A percentile compares a stretch with the other conserved stretches of the same genome.
These are phyloP conservation scores for Hydrozoanthus tunicans DNA, from an alignment of 64 coral and sea anemone genomes.

Conservation along the genomic window DNA sequence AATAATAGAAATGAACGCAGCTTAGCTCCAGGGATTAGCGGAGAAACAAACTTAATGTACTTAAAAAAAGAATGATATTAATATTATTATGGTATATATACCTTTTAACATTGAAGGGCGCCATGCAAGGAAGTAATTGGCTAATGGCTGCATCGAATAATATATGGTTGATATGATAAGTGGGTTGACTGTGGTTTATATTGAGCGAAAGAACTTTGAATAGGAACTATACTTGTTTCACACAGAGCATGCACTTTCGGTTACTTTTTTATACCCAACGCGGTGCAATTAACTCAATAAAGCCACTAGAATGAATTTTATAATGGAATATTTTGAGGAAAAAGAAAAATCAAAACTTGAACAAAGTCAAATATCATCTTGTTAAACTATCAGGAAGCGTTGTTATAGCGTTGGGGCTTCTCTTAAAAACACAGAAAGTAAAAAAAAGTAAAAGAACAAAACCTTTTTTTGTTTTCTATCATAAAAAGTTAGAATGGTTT, in stretches of 20 bases:
- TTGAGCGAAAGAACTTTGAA: background rate
- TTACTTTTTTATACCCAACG: background rate
- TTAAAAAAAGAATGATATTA: background rate
- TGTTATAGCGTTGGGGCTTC: too few species aligned
- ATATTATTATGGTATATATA: background rate
- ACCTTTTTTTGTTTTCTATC: background rate
- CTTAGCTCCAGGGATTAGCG: constrained; percentile 46
- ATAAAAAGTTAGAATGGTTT: background rate
- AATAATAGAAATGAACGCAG: constrained; percentile 6
- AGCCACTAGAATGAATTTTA: constrained; percentile 25
- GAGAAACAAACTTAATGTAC: constrained; percentile 19
- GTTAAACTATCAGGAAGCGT: background rate
- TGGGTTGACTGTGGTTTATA: background rate
- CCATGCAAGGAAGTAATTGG: constrained; percentile 2
- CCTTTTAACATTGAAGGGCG: background rate
- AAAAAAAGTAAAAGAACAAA: background rate
- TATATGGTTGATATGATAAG: constrained; percentile 10
- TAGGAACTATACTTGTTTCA: constrained; percentile 25
- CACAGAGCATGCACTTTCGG: background rate
- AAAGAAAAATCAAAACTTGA: background rate
- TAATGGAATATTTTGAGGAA: background rate
- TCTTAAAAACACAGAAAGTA: background rate
- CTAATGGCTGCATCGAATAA: background rate
- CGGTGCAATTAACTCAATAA: constrained; percentile 27
- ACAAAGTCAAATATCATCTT: background rate